phyloP scores from a whole-genome alignment of 2,797 vertebrate species.

The Limnodromus scolopaceus region DNA sequence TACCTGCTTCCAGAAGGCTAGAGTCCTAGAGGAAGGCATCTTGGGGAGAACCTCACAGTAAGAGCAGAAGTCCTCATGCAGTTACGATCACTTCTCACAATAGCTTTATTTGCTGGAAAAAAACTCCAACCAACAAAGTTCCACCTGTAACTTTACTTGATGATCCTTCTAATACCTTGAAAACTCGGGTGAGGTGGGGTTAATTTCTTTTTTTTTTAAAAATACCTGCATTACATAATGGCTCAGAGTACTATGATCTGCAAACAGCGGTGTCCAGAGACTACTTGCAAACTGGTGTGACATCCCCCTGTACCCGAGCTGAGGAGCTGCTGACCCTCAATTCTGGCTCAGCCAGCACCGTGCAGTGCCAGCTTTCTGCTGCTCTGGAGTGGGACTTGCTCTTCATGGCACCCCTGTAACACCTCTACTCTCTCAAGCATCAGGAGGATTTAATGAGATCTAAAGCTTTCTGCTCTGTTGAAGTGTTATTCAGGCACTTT shows the following conservation, averaged over 20 bases:
- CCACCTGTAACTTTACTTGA: background rate
- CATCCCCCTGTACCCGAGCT: background rate
- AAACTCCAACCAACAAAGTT: background rate
- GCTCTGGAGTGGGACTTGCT: background rate
- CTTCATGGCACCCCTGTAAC: background rate
- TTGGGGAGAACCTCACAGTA: accelerated
- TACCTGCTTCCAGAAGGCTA: background rate
- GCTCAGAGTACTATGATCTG: background rate
- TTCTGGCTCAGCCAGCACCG: background rate
- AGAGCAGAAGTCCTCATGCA: background rate
- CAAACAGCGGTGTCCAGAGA: background rate
- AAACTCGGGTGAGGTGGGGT: background rate
- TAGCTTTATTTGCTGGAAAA: background rate
- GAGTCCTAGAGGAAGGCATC: background rate
- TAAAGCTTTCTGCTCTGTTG: background rate
- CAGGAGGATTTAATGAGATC: background rate
- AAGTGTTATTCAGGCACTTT: background rate
- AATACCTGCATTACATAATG: background rate
- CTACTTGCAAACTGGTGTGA: background rate
- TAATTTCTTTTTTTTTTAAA: background rate
- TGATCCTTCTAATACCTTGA: background rate
- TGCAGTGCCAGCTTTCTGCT: background rate
- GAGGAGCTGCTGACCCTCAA: background rate
- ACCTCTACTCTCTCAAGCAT: background rate
- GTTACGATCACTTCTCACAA: too few relatives aligned